Base-by-base conservation (phyloP, 37 sponge, comb jelly and placozoan genomes). In the Ianthella basta region DNA sequence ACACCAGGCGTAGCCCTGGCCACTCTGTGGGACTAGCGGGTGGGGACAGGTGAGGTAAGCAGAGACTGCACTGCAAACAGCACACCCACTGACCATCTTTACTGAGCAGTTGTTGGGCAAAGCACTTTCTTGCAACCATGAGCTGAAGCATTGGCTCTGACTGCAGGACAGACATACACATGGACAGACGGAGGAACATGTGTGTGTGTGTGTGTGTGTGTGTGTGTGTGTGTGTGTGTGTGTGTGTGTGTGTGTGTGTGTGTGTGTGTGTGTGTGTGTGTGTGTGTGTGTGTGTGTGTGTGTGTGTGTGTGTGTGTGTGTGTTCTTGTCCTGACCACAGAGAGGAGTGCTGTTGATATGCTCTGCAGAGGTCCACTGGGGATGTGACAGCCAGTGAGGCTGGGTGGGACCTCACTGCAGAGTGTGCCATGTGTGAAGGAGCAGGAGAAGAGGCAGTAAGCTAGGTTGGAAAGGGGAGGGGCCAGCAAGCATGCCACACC, bases 1-100 rank as follows among this genome's bases (percentile, higher is more conserved):
- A 40, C 73, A 72, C 73, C 73, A 72, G 8, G 40, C 73, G 19
- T 72, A 72, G 38, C 30, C 23, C 73, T 72, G 66, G 29, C 66
- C 66, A 24, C 6, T 12, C 6, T 24, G 29, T 29, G 27, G 29
- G 29, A 64, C 66, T 64, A 16, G 66, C 8, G 23, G 66, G 12
- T 15, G 15, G 59, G 18, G 59, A 18, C 8, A 64, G 23, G 66
- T n/a, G n/a, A n/a, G n/a, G 59, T 57, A 57, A 57, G 59, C 15
- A 57, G 15, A 57, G 15, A 57, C 18, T 57, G 59, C 15, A 57
- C n/a, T n/a, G n/a, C n/a, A n/a, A n/a, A n/a, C n/a, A n/a, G n/a
- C n/a, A n/a, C n/a, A n/a, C n/a, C n/a, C n/a, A 72, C 73, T 72
- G 21, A 72, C 73, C 23, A 34, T 33, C 40, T 13, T 40, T 72